These are phyloP conservation scores for Aquatica leii DNA, from an alignment of 2,888 invertebrate genomes.

Conservation along the genomic window DNA sequence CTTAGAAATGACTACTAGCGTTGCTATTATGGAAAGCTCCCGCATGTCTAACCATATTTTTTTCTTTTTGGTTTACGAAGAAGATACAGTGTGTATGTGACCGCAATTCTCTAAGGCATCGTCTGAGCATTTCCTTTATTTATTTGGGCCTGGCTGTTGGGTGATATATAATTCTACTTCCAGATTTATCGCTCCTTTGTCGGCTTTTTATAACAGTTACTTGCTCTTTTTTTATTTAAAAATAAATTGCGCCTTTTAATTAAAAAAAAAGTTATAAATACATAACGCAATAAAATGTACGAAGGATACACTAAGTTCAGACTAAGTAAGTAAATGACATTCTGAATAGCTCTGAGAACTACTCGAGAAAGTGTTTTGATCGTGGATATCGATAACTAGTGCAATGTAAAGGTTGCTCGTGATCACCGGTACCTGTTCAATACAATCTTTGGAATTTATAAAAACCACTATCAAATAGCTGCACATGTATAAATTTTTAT, in stretches of 20 bases:
- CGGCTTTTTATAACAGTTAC: slow-evolving; percentile 35
- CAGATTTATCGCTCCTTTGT: slow-evolving; percentile 39
- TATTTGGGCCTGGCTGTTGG: slow-evolving; percentile 33
- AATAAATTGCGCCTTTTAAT: not conserved
- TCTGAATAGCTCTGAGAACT: slow-evolving; percentile 27
- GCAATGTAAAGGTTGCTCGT: slow-evolving; percentile 43
- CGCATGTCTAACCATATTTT: slow-evolving; percentile 31
- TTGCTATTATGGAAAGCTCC: slow-evolving; percentile 33
- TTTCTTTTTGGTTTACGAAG: slow-evolving; percentile 29
- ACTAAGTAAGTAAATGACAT: slow-evolving; percentile 17
- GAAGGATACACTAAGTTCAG: slow-evolving; percentile 2
- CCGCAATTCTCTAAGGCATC: slow-evolving; percentile 35
- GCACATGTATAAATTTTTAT: slow-evolving; percentile 2
- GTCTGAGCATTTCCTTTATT: slow-evolving; percentile 37
- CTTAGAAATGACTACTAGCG: slow-evolving; percentile 28
- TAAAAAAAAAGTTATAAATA: not conserved
- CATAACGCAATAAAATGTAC: not conserved
- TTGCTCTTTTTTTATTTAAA: slow-evolving; percentile 32
- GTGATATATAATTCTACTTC: slow-evolving; percentile 37
- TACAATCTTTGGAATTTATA: slow-evolving; percentile 21
- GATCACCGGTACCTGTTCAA: slow-evolving; percentile 32
- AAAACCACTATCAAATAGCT: slow-evolving; percentile 1
- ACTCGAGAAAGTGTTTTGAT: slow-evolving; percentile 36
- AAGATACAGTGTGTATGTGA: slow-evolving; percentile 32
- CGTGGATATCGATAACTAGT: slow-evolving; percentile 41